Percentiles rank a stretch among this genome's conserved stretches.
These are phyloP conservation scores for Chlorops oryzae DNA, from an alignment of 1,140 invertebrate genomes.

Conservation along the genomic window DNA sequence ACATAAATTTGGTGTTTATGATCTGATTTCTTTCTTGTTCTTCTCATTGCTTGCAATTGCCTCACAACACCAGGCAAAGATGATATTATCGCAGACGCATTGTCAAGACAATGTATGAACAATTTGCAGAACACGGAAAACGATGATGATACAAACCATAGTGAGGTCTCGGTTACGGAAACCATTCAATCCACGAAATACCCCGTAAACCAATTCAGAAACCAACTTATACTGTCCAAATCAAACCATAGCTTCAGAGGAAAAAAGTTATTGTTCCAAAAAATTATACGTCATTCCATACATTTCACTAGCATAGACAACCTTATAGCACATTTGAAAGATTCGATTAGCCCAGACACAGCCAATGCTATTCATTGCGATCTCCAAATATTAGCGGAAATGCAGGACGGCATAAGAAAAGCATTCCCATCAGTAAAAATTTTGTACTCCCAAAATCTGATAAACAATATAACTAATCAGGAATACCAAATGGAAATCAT, in stretches of 20 bases:
- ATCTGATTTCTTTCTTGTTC: too few relatives aligned
- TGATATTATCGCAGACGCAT: constrained; percentile 40
- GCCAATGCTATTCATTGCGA: constrained; percentile 24
- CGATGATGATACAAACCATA: constrained; percentile 13
- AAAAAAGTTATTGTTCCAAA: too few relatives aligned
- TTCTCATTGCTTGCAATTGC: too few relatives aligned
- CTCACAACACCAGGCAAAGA: constrained; percentile 36
- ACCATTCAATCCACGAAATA: constrained; percentile 14
- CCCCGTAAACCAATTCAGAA: constrained; percentile 18
- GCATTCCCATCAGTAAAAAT: constrained; percentile 2
- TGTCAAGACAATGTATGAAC: constrained; percentile 20
- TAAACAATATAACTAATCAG: too few relatives aligned
- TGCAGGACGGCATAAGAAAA: neutral
- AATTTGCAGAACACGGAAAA: neutral
- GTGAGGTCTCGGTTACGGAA: constrained; percentile 15
- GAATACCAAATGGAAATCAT: too few relatives aligned
- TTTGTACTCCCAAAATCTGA: too few relatives aligned
- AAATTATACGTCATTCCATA: constrained; percentile 11
- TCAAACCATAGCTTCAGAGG: too few relatives aligned
- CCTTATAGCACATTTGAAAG: neutral
- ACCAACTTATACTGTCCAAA: constrained; percentile 11
- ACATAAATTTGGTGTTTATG: too few relatives aligned
- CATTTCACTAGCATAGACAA: constrained; percentile 6
- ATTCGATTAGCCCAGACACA: constrained; percentile 3
- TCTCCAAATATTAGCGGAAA: constrained; percentile 3